Evolutionary conservation across 1,140 invertebrate genomes (phyloP).

Genomic region (Mya arenaria): DNA sequence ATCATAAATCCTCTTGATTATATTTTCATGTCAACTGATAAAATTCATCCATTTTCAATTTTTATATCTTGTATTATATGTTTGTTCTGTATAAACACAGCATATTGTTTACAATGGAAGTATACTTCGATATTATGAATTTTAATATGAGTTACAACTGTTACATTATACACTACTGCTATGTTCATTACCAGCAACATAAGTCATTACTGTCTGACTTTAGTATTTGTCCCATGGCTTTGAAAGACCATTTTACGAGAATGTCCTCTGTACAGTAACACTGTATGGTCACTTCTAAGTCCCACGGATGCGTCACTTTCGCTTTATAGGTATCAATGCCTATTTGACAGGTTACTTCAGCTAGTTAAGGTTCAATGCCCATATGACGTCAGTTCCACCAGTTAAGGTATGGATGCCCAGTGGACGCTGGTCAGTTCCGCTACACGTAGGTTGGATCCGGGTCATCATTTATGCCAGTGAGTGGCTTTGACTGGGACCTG

Average conservation of each 20-base stretch:
- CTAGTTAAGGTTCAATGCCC: neutral
- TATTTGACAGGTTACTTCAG: neutral
- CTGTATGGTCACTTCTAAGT: neutral
- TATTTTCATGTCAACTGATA: no score
- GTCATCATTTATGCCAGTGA: conserved; percentile 56
- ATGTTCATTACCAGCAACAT: neutral
- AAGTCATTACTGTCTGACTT: neutral
- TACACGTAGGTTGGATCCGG: conserved; percentile 8
- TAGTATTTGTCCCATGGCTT: neutral
- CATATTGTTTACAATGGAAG: neutral
- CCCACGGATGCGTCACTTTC: neutral
- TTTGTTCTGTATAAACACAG: neutral
- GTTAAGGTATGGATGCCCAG: neutral
- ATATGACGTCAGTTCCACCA: no score
- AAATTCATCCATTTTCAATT: no score
- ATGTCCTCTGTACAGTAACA: neutral
- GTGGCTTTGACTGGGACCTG: conserved; percentile 56
- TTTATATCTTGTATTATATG: neutral
- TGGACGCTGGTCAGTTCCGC: neutral
- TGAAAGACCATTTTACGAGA: neutral
- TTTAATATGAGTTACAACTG: neutral
- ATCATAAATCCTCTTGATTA: no score
- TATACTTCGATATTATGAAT: neutral
- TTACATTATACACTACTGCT: neutral
- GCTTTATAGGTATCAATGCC: neutral